Evolutionary conservation across 2,797 vertebrate species (phyloP).

Genomic region (Dallia pectoralis): DNA sequence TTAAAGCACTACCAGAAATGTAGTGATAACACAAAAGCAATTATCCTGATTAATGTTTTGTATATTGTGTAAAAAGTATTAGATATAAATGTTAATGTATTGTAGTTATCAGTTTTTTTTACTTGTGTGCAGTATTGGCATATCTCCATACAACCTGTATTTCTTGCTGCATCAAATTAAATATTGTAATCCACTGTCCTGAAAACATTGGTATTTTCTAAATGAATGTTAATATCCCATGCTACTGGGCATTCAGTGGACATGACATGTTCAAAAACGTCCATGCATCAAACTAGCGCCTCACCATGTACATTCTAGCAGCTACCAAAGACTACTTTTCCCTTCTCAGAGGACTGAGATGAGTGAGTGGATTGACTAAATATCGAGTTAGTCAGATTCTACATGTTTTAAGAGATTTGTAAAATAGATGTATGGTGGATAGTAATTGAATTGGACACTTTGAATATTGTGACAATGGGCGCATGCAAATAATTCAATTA

Average conservation of each 20-base stretch:
- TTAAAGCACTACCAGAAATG: slow-evolving; percentile 64
- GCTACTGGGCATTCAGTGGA: slow-evolving; percentile 14
- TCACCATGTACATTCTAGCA: slow-evolving; percentile 27
- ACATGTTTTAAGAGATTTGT: slow-evolving; percentile 44
- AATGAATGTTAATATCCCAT: slow-evolving; percentile 13
- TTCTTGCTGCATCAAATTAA: slow-evolving; percentile 28
- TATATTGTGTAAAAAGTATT: slow-evolving; percentile 80
- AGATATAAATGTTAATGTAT: slow-evolving; percentile 59
- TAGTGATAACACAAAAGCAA: slow-evolving; percentile 71
- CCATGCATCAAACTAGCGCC: slow-evolving; percentile 13
- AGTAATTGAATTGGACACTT: too few species aligned
- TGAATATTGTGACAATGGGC: too few species aligned
- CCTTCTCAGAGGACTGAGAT: slow-evolving; percentile 21
- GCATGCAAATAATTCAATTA: too few species aligned
- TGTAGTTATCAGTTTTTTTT: slow-evolving; percentile 49
- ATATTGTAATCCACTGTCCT: slow-evolving; percentile 20
- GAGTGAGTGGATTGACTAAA: slow-evolving; percentile 23
- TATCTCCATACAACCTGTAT: slow-evolving; percentile 9
- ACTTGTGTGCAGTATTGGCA: slow-evolving; percentile 24
- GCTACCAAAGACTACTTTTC: slow-evolving; percentile 60
- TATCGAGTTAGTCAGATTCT: slow-evolving; percentile 16
- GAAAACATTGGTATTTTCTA: slow-evolving; percentile 21
- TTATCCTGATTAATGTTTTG: slow-evolving; percentile 72
- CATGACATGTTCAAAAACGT: slow-evolving; percentile 24
- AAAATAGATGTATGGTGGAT: slow-evolving; percentile 50